phyloP scores from a whole-genome alignment of 2,797 vertebrate species.

The Hipposideros larvatus region DNA sequence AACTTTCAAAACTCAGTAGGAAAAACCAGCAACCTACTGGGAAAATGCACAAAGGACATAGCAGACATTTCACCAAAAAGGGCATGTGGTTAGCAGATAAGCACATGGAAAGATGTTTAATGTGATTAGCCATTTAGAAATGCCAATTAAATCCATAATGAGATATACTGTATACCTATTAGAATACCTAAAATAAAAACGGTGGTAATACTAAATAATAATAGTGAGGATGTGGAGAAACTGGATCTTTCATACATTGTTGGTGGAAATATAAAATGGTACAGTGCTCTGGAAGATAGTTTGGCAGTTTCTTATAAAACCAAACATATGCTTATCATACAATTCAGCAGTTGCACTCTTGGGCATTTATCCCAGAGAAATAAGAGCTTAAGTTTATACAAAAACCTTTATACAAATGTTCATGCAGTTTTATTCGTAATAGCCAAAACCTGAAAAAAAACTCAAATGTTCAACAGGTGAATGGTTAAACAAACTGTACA shows the following conservation, averaged over 20 bases:
- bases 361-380: constrained; percentile 37
- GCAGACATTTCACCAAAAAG: constrained; percentile 9
- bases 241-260: neutral
- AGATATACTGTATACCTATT: neutral
- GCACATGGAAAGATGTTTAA: neutral
- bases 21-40: neutral
- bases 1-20: constrained; percentile 1
- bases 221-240: constrained; percentile 32
- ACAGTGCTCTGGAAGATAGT: constrained; percentile 15
- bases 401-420: constrained; percentile 19
- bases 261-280: neutral
- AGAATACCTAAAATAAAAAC: constrained; percentile 57
- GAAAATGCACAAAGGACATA: neutral
- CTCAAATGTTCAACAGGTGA: constrained; percentile 21
- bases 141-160: neutral
- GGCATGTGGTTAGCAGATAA: constrained; percentile 9
- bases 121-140: constrained; percentile 10
- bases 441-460: neutral
- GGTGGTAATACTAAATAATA: constrained; percentile 26
- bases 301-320: constrained; percentile 20
- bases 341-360: neutral
- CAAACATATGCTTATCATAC: neutral
- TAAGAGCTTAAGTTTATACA: constrained; percentile 31
- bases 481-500: constrained; percentile 37
- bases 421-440: constrained; percentile 25